These are phyloP conservation scores for Hypsibius dujardini DNA, from an alignment of 1,140 invertebrate species.

Conservation along the genomic window DNA sequence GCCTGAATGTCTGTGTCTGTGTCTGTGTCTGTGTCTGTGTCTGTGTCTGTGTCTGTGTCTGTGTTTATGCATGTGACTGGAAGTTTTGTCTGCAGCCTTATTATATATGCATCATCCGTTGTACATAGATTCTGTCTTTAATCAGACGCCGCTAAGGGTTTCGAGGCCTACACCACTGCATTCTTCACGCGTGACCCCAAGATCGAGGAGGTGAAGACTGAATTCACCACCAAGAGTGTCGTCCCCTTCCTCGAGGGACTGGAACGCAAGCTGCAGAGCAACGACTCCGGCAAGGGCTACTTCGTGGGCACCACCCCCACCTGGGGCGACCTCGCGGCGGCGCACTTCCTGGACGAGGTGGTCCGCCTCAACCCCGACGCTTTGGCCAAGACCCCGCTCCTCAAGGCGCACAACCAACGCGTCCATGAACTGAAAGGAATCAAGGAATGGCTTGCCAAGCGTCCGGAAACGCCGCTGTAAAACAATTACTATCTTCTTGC, in stretches of 20 bases:
- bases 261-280: slow-evolving; percentile 21
- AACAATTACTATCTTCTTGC: no score
- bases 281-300: slow-evolving; percentile 21
- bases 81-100: no score
- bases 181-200: slow-evolving; percentile 25
- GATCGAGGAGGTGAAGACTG: slow-evolving; percentile 23
- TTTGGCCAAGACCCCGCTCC: slow-evolving; percentile 8
- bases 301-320: slow-evolving; percentile 36
- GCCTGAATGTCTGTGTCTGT: no score
- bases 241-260: slow-evolving; percentile 19
- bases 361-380: not conserved
- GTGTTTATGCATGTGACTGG: no score
- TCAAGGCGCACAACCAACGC: slow-evolving; percentile 16
- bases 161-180: not conserved
- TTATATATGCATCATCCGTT: no score
- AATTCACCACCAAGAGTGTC: slow-evolving; percentile 20
- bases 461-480: slow-evolving; percentile 22
- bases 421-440: slow-evolving; percentile 22
- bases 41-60: no score
- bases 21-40: no score
- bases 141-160: not conserved
- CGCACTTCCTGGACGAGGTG: slow-evolving; percentile 2
- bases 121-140: not conserved
- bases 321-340: slow-evolving; percentile 47
- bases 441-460: slow-evolving; percentile 23